Percentiles rank a stretch among this genome's conserved stretches.
phyloP scores from a whole-genome alignment of 2,113 vertebrate species.

The Amblyornis subalaris region DNA sequence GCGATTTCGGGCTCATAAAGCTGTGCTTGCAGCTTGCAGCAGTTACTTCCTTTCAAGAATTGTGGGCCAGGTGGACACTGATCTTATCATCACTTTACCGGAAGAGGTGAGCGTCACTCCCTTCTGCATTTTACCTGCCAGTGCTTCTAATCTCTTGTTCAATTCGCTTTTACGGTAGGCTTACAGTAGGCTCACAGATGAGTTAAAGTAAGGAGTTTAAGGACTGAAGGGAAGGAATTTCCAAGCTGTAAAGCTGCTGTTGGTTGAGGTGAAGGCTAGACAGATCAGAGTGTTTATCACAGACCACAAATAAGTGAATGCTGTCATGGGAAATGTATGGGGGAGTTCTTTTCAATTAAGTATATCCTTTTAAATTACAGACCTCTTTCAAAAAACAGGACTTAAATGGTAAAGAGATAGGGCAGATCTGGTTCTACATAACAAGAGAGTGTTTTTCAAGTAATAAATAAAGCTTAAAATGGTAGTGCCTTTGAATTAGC shows the following conservation, averaged over 20 bases:
- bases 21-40: slow-evolving; percentile 90
- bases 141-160: background rate
- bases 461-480: background rate
- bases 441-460: background rate
- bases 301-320: background rate
- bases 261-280: background rate
- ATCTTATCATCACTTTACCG: slow-evolving; percentile 83
- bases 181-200: background rate
- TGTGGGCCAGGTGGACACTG: slow-evolving; percentile 66
- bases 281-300: background rate
- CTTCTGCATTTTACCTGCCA: background rate
- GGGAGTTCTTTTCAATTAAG: background rate
- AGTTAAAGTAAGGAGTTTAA: background rate
- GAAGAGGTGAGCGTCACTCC: slow-evolving; percentile 78
- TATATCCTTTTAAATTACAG: background rate
- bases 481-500: background rate
- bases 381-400: background rate
- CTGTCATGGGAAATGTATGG: background rate
- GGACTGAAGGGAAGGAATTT: background rate
- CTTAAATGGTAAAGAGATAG: background rate
- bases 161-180: background rate
- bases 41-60: slow-evolving; percentile 84
- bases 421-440: background rate
- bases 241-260: background rate
- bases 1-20: slow-evolving; percentile 85